Evolutionary conservation across 2,113 vertebrate species (phyloP).

Genomic region (Peromyscus californicus): DNA sequence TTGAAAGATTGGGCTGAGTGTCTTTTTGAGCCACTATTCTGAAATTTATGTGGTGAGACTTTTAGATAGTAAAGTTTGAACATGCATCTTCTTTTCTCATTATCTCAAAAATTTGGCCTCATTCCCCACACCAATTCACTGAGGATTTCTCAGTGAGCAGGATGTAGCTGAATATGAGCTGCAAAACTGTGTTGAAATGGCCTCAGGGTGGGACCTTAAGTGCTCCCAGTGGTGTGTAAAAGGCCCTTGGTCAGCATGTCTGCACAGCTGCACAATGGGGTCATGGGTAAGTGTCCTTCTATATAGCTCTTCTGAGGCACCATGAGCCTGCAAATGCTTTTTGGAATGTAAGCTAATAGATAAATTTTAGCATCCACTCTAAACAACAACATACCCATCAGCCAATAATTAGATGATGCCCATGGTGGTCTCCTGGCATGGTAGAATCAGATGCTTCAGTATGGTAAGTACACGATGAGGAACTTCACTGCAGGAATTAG

Average conservation of each 20-base stretch:
- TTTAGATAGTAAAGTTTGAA: constrained; percentile 22
- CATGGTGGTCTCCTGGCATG: background rate
- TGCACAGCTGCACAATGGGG: constrained; percentile 90
- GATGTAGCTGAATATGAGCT: constrained; percentile 88
- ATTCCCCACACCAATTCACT: constrained; percentile 89
- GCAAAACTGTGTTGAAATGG: constrained; percentile 89
- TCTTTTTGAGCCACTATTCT: background rate
- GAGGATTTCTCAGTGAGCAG: constrained; percentile 89
- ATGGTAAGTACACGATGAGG: background rate
- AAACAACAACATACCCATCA: background rate
- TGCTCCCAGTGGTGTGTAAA: constrained; percentile 86
- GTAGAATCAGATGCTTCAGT: background rate
- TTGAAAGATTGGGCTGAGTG: background rate
- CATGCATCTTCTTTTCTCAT: constrained; percentile 65
- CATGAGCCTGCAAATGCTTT: background rate
- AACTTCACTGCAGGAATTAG: no score
- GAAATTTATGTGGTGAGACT: constrained; percentile 1
- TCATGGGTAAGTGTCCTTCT: constrained; percentile 87
- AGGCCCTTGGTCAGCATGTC: constrained; percentile 90
- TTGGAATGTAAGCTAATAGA: background rate
- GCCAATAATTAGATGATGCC: background rate
- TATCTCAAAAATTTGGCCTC: constrained; percentile 89
- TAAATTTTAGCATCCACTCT: background rate
- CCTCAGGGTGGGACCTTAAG: constrained; percentile 78
- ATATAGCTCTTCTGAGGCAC: background rate